A percentile compares a stretch with the other conserved stretches of the same genome.
Conservation (phyloP, 2,888 invertebrate genomes). For the Dimorphilus gyrociliatus region DNA sequence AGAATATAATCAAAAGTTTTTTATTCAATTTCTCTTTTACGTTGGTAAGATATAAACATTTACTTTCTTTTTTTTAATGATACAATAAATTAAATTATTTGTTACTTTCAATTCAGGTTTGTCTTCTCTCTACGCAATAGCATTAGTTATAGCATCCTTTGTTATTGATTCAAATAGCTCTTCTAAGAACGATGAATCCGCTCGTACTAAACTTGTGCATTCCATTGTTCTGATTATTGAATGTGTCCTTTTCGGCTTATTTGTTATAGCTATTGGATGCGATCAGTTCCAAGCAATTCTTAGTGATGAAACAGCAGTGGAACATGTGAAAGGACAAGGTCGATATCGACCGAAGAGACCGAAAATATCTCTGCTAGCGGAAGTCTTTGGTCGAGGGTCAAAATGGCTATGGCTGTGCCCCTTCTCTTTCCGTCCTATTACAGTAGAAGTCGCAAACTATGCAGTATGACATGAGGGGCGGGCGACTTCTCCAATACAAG, state of each 20-base stretch:
- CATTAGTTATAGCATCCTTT: not conserved
- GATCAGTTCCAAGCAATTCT: slow-evolving; percentile 39
- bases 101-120: slow-evolving; percentile 6
- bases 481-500: too few relatives aligned
- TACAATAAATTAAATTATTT: not conserved
- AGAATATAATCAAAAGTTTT: slow-evolving; percentile 33
- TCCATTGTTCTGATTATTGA: slow-evolving; percentile 63
- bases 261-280: slow-evolving; percentile 43
- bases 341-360: slow-evolving; percentile 43
- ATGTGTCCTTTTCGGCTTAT: slow-evolving; percentile 31
- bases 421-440: slow-evolving; percentile 38
- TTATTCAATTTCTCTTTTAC: slow-evolving; percentile 47
- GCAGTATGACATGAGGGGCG: slow-evolving; percentile 7
- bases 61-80: too few relatives aligned
- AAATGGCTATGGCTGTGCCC: slow-evolving; percentile 52
- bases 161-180: slow-evolving; percentile 47
- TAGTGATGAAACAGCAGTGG: slow-evolving; percentile 44
- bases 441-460: too few relatives aligned
- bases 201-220: too few relatives aligned
- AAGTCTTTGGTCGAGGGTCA: slow-evolving; percentile 56
- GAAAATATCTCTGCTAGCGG: slow-evolving; percentile 51
- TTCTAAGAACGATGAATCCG: too few relatives aligned
- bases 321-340: slow-evolving; percentile 52
- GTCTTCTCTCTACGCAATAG: slow-evolving; percentile 14
- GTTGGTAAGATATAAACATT: slow-evolving; percentile 49